phyloP scores from a whole-genome alignment of 2,888 invertebrate genomes.

The Capitulum mitella region DNA sequence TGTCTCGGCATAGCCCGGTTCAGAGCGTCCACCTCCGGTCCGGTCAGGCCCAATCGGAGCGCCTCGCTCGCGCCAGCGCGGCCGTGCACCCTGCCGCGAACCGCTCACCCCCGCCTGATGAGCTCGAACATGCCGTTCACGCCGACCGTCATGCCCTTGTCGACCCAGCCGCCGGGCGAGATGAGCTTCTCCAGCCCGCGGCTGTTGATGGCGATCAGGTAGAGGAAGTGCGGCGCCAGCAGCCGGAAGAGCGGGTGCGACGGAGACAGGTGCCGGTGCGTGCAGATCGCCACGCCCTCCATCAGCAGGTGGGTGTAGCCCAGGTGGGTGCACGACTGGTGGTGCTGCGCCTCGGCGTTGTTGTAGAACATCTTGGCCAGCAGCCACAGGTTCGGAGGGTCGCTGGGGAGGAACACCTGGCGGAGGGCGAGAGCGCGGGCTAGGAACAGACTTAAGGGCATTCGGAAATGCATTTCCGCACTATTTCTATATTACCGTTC shows the following conservation, averaged over 20 bases:
- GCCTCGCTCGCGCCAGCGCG: too few species aligned
- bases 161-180: constrained; percentile 46
- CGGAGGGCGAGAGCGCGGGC: too few species aligned
- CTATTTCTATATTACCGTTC: too few species aligned
- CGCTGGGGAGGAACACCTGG: constrained; percentile 45
- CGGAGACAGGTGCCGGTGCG: constrained; percentile 45
- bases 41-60: too few species aligned
- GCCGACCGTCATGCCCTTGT: constrained; percentile 46
- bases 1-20: too few species aligned
- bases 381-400: constrained; percentile 43
- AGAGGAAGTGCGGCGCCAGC: constrained; percentile 47
- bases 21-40: too few species aligned
- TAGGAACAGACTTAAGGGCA: too few species aligned
- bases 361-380: constrained; percentile 47
- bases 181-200: constrained; percentile 45
- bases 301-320: constrained; percentile 47
- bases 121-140: constrained; percentile 45
- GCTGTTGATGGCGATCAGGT: constrained; percentile 47
- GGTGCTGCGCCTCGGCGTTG: constrained; percentile 44
- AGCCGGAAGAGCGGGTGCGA: constrained; percentile 48
- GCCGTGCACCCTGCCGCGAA: too few species aligned
- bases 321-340: constrained; percentile 44
- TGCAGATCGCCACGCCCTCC: constrained; percentile 46
- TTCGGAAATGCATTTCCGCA: too few species aligned
- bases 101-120: constrained; percentile 43